These are phyloP conservation scores for Siniperca knerii DNA, from an alignment of 2,113 vertebrate genomes.

Conservation along the genomic window DNA sequence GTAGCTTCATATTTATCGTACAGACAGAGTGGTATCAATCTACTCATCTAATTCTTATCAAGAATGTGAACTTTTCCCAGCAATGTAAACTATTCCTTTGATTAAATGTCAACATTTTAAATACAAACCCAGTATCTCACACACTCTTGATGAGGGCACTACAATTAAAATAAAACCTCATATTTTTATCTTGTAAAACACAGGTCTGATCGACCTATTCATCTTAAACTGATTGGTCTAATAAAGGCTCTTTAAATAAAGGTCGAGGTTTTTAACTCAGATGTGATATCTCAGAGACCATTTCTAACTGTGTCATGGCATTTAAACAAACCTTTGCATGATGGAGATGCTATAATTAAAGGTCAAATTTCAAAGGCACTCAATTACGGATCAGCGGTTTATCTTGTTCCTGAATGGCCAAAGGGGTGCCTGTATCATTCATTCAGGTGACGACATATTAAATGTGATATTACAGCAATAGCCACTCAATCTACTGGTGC, in stretches of 20 bases:
- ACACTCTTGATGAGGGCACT: neutral
- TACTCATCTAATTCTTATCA: too few species aligned
- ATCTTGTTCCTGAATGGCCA: neutral
- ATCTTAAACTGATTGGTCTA: neutral
- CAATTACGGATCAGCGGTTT: neutral
- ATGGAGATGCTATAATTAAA: constrained; percentile 20
- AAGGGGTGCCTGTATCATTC: neutral
- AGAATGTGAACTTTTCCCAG: too few species aligned
- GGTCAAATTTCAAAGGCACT: constrained; percentile 15
- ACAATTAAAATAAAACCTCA: neutral
- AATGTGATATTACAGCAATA: neutral
- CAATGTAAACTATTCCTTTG: too few species aligned
- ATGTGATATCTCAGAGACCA: neutral
- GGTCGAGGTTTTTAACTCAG: constrained; percentile 21
- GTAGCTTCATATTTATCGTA: too few species aligned
- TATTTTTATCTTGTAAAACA: neutral
- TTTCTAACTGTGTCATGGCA: constrained; percentile 3
- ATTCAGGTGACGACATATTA: neutral
- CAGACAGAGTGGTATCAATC: too few species aligned
- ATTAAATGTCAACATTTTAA: neutral
- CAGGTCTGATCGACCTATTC: neutral
- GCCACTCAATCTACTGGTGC: neutral
- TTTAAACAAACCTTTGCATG: constrained; percentile 24
- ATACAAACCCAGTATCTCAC: neutral
- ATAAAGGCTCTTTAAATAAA: constrained; percentile 26